phyloP scores from a whole-genome alignment of 2,888 invertebrate species.

The Macrophya alboannulata region DNA sequence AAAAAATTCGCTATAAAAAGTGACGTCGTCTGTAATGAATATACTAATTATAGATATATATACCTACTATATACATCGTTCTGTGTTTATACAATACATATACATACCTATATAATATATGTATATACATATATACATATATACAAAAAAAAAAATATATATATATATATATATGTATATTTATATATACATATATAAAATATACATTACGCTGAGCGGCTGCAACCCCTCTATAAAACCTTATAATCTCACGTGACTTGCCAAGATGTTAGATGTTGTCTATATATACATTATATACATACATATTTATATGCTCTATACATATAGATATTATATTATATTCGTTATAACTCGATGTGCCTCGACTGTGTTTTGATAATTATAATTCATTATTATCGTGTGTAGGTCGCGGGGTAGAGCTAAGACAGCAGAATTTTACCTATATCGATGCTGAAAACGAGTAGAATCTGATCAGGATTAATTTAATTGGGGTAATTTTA shows the following conservation, averaged over 20 bases:
- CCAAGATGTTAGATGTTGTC: constrained; percentile 55
- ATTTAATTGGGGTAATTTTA: constrained; percentile 43
- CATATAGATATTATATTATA: constrained; percentile 24
- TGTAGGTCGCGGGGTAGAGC: constrained; percentile 11
- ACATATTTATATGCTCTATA: constrained; percentile 7
- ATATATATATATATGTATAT: constrained; percentile 57
- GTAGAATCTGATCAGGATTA: background rate
- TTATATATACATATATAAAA: constrained; percentile 56
- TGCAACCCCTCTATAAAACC: constrained; percentile 58
- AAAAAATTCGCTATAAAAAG: constrained; percentile 45
- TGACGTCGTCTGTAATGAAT: constrained; percentile 51
- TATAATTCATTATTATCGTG: constrained; percentile 39
- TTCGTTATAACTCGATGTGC: constrained; percentile 48
- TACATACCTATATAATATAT: constrained; percentile 48
- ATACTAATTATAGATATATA: constrained; percentile 26
- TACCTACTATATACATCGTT: constrained; percentile 56
- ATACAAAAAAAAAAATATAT: background rate
- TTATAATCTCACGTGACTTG: constrained; percentile 49
- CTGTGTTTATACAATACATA: constrained; percentile 30
- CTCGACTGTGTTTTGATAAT: constrained; percentile 49
- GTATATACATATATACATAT: constrained; percentile 47
- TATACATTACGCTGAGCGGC: constrained; percentile 62
- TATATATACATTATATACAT: background rate
- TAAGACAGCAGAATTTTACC: background rate
- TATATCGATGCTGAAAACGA: background rate